Evolutionary conservation across 2,797 vertebrate genomes (phyloP).

Genomic region (Pseudotriccus pelzelni): DNA sequence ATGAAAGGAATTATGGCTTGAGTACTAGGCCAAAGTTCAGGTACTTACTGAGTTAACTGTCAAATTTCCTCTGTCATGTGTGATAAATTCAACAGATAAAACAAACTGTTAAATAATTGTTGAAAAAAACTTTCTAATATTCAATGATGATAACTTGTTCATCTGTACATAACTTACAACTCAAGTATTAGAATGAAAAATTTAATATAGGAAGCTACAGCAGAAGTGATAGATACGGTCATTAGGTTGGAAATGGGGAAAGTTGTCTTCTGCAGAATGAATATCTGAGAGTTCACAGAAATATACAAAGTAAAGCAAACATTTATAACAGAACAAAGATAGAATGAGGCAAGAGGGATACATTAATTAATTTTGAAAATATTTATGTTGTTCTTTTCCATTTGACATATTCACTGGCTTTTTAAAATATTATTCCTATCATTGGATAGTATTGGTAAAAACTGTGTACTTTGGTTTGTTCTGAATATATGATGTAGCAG

Average conservation of each 20-base stretch:
- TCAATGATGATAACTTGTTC: not conserved
- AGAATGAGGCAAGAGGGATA: not conserved
- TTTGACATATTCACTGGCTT: constrained; percentile 20
- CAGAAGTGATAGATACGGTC: not conserved
- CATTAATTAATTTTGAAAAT: constrained; percentile 57
- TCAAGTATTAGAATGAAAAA: not conserved
- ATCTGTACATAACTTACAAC: not conserved
- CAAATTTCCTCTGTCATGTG: not conserved
- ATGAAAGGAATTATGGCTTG: not conserved
- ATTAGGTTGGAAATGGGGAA: not conserved
- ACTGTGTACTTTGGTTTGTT: constrained; percentile 17
- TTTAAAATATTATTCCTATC: constrained; percentile 11
- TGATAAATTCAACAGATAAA: not conserved
- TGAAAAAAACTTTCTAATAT: not conserved
- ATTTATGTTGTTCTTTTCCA: constrained; percentile 46
- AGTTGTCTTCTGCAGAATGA: not conserved
- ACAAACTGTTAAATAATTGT: not conserved
- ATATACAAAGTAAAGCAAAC: constrained; percentile 28
- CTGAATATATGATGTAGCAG: not conserved
- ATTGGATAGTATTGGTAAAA: constrained; percentile 8
- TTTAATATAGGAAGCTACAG: not conserved
- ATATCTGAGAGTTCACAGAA: not conserved
- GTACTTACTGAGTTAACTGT: not conserved
- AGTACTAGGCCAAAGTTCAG: not conserved
- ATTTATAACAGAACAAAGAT: not conserved